Evolutionary conservation across 2,797 vertebrate species (phyloP).

Genomic region (Ctenopoma kingsleyae): DNA sequence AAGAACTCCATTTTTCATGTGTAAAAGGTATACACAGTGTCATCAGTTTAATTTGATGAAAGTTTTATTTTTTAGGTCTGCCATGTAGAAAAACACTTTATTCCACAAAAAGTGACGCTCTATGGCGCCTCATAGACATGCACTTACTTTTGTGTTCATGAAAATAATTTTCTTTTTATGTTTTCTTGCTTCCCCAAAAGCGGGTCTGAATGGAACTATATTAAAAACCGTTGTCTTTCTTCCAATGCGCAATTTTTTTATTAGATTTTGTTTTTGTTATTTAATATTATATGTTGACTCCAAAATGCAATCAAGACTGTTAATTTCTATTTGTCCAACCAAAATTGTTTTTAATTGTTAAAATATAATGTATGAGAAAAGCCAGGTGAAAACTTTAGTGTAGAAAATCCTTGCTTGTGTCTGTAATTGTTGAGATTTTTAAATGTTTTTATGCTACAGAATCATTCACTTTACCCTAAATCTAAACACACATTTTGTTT

Average conservation of each 20-base stretch:
- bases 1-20: conserved; percentile 75
- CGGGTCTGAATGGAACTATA: conserved; percentile 87
- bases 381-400: conserved; percentile 85
- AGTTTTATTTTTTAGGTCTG: conserved; percentile 71
- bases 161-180: conserved; percentile 66
- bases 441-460: conserved; percentile 86
- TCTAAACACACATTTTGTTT: conserved; percentile 78
- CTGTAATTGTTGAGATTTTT: conserved; percentile 86
- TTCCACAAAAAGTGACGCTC: conserved; percentile 84
- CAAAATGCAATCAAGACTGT: conserved; percentile 92
- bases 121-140: conserved; percentile 86
- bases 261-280: conserved; percentile 83
- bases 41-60: conserved; percentile 73
- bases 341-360: conserved; percentile 87
- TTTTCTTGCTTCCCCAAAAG: conserved; percentile 76
- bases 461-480: conserved; percentile 86
- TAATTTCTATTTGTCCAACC: conserved; percentile 90
- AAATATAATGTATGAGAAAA: conserved; percentile 86
- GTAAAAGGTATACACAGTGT: conserved; percentile 64
- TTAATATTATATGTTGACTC: conserved; percentile 89
- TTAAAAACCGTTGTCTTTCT: conserved; percentile 80
- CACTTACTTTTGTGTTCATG: conserved; percentile 86
- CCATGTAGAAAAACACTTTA: conserved; percentile 84
- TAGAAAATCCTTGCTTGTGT: conserved; percentile 86
- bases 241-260: conserved; percentile 80